These are phyloP conservation scores for Grammatotria lemairii DNA, from an alignment of 2,113 vertebrate genomes.

Conservation along the genomic window DNA sequence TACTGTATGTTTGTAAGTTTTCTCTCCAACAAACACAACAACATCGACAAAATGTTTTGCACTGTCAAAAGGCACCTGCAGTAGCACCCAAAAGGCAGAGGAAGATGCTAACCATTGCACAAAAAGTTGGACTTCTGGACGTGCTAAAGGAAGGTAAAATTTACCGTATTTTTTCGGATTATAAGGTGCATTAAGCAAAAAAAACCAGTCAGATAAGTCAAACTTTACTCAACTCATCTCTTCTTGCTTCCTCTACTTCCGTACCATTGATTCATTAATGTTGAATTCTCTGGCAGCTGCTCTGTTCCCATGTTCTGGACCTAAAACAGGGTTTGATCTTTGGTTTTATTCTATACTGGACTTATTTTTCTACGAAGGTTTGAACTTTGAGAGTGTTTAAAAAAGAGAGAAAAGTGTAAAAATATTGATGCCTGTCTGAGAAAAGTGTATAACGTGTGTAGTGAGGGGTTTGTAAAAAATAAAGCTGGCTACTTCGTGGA, in stretches of 20 bases:
- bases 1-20: background rate
- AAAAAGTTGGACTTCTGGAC: no score
- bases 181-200: no score
- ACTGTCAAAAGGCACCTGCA: background rate
- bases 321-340: background rate
- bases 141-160: no score
- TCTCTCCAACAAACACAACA: background rate
- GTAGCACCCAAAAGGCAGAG: background rate
- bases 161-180: no score
- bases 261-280: background rate
- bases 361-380: background rate
- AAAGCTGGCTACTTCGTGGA: fast-evolving
- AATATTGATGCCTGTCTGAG: fast-evolving
- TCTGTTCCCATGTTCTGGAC: background rate
- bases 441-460: background rate
- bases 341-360: background rate
- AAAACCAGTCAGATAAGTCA: background rate
- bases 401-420: background rate
- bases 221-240: background rate
- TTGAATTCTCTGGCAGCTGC: background rate
- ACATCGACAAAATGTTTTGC: fast-evolving
- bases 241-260: fast-evolving
- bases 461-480: background rate
- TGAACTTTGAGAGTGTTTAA: background rate
- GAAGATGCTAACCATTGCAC: no score